These are phyloP conservation scores for Chalcosyrphus nemorum DNA, from an alignment of 2,888 invertebrate genomes.

Conservation along the genomic window DNA sequence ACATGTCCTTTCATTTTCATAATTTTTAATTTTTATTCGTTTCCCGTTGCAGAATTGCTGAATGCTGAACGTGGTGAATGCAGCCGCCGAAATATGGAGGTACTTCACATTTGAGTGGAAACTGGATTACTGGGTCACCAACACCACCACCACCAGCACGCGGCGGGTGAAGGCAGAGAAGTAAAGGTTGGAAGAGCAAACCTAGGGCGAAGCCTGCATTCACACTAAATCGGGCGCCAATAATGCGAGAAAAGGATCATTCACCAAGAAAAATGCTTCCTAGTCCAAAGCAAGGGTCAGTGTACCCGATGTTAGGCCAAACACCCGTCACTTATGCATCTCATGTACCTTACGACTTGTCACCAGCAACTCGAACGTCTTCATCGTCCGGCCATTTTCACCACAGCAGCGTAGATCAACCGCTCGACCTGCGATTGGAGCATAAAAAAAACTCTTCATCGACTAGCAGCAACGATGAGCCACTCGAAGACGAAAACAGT, in stretches of 20 bases:
- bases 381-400: conserved; percentile 79
- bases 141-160: background rate
- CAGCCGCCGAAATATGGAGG: conserved; percentile 61
- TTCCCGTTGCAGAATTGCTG: conserved; percentile 53
- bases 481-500: conserved; percentile 92
- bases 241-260: conserved; percentile 95
- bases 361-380: conserved; percentile 79
- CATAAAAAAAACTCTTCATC: conserved; percentile 86
- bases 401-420: conserved; percentile 85
- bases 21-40: conserved; percentile 11
- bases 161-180: background rate
- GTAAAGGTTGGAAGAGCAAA: conserved; percentile 28
- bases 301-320: conserved; percentile 86
- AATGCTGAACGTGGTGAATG: conserved; percentile 58
- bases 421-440: conserved; percentile 93
- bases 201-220: conserved; percentile 49
- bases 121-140: conserved; percentile 60
- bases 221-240: conserved; percentile 78
- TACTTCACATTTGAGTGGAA: conserved; percentile 40
- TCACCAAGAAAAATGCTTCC: conserved; percentile 93
- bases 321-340: conserved; percentile 83
- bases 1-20: conserved; percentile 59
- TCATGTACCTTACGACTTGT: conserved; percentile 88
- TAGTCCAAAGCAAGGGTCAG: conserved; percentile 89
- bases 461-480: conserved; percentile 74